Base-by-base conservation (phyloP, 2,113 vertebrate genomes). In the Naja naja region DNA sequence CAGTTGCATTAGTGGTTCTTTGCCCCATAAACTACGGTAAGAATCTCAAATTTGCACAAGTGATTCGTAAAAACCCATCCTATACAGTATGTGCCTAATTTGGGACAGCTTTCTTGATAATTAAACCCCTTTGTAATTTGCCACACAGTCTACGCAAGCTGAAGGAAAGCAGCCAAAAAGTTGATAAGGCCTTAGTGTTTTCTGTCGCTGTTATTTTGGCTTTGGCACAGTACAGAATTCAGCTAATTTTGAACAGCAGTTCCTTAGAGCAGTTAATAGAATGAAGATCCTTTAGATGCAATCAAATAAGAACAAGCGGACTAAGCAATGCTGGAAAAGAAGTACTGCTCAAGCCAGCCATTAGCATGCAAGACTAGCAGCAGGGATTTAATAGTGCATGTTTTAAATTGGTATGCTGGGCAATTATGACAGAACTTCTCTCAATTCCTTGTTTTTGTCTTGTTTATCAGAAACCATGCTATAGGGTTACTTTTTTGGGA, bases 401-500 rank as follows among this genome's bases (percentile, higher is more conserved):
- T 93, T 47, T 25, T 91, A 94, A 92, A 74, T 14, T 88, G 89
- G 23, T 93, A 96, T 92, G n/a, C 81, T 92, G 58, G 81, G 93
- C 88, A 94, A 74, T 94, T 94, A 90, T 85, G 58, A 86, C 43
- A 93, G 23, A 3, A 91, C 25, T 47, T 93, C 11, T 89, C 43
- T 97, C 49, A 95, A 81, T 85, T 91, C 89, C 69, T 89, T 89
- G 55, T 25, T 89, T 89, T 89, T 86, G 89, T 86, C 45, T 53
- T 91, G 34, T 53, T 93, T 93, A 92, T 23, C 30, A 52, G 25
- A 86, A 96, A 95, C 74, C 93, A 58, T 92, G 55, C 45, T n/a
- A n/a, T 86, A 93, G 39, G 88, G 85, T 53, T 94, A 90, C 81
- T 69, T n/a, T 39, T 95, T 96, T 9, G 91, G 91, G 93, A 90